phyloP scores from a whole-genome alignment of 1,140 invertebrate species.

The Fragariocoptes setiger region DNA sequence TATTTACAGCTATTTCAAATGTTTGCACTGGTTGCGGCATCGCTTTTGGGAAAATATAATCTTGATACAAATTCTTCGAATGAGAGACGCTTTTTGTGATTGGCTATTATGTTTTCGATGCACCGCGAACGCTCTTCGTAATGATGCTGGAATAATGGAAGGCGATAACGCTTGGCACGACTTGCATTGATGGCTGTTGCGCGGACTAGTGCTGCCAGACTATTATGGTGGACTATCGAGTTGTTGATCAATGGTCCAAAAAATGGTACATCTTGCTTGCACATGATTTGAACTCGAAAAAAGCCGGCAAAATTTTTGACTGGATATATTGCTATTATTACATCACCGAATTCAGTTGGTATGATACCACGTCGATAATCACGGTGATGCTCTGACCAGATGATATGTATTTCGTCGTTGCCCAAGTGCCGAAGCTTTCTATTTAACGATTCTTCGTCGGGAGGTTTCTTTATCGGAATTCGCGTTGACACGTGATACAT shows the following conservation, averaged over 20 bases:
- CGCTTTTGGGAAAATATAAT: conserved; percentile 36
- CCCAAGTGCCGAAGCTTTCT: conserved; percentile 81
- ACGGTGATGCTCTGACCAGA: conserved; percentile 86
- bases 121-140: conserved; percentile 62
- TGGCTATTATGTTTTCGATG: conserved; percentile 50
- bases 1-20: too few relatives aligned
- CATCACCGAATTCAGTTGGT: conserved; percentile 95
- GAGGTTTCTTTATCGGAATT: conserved; percentile 42
- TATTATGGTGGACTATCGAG: conserved; percentile 46
- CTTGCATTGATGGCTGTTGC: conserved; percentile 71
- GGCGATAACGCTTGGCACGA: conserved; percentile 47
- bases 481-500: conserved; percentile 93
- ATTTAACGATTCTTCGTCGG: conserved; percentile 38
- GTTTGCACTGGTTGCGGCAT: background rate
- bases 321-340: conserved; percentile 86
- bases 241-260: conserved; percentile 91
- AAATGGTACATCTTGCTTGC: conserved; percentile 57
- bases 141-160: conserved; percentile 21
- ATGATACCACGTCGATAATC: conserved; percentile 87
- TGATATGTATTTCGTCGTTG: conserved; percentile 96
- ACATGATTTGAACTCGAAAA: conserved; percentile 37
- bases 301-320: conserved; percentile 19
- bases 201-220: conserved; percentile 55
- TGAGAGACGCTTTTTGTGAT: conserved; percentile 54
- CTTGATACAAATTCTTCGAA: conserved; percentile 66